Evolutionary conservation across 2,888 invertebrate species (phyloP).

Genomic region (Ophonus ardosiacus): DNA sequence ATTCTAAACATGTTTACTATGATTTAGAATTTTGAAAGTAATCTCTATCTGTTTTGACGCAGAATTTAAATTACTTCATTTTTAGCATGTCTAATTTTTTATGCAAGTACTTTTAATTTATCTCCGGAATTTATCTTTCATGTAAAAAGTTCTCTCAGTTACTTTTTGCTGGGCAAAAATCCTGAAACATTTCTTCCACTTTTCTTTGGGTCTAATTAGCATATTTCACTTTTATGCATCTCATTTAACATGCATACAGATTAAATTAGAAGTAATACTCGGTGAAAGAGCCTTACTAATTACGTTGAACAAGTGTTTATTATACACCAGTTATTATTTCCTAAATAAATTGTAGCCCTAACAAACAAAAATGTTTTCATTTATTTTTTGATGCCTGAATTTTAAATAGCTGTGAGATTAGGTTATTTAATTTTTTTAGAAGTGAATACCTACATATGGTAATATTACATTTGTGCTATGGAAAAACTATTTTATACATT

Average conservation of each 20-base stretch:
- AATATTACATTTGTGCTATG: not conserved
- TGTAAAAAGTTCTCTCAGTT: constrained; percentile 51
- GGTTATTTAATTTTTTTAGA: constrained; percentile 4
- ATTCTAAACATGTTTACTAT: constrained; percentile 12
- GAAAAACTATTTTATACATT: constrained; percentile 3
- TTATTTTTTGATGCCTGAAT: no score
- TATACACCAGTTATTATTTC: not conserved
- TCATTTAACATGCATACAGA: constrained; percentile 61
- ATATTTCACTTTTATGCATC: constrained; percentile 62
- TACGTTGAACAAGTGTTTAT: constrained; percentile 2
- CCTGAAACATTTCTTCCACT: constrained; percentile 41
- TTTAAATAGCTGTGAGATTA: not conserved
- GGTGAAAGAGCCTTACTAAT: not conserved
- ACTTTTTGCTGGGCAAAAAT: constrained; percentile 51
- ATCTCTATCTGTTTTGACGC: constrained; percentile 5
- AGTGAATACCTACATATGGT: not conserved
- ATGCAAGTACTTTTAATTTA: constrained; percentile 58
- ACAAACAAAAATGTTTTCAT: not conserved
- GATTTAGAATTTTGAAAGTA: constrained; percentile 11
- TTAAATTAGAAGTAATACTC: constrained; percentile 58
- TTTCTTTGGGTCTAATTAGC: constrained; percentile 60
- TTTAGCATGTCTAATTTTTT: constrained; percentile 54
- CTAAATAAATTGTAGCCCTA: not conserved
- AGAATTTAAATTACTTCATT: constrained; percentile 59
- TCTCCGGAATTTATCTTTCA: constrained; percentile 53